Evolutionary conservation across 2,113 vertebrate species (phyloP).

Genomic region (Chlamydotis undulata): DNA sequence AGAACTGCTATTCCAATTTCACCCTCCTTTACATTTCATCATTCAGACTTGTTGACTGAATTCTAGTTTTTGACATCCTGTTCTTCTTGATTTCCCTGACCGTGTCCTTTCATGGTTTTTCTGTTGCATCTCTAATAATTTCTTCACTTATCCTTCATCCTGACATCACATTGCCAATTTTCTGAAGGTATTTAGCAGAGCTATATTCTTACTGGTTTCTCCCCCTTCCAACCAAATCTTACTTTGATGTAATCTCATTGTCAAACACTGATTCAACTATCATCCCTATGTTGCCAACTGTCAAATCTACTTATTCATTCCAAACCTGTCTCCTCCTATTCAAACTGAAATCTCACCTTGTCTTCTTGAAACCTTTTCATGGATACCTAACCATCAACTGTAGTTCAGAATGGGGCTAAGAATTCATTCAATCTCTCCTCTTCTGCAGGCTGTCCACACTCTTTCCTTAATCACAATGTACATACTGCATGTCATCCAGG

Average conservation of each 20-base stretch:
- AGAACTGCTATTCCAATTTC: neutral
- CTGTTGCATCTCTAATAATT: neutral
- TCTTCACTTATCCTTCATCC: neutral
- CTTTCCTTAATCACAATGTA: neutral
- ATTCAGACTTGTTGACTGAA: neutral
- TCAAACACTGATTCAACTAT: neutral
- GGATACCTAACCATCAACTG: neutral
- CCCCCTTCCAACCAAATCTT: neutral
- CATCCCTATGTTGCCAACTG: neutral
- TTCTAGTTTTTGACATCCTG: neutral
- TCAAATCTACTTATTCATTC: slow-evolving; percentile 11
- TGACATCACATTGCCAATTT: neutral
- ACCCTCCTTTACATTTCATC: neutral
- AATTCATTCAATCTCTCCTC: neutral
- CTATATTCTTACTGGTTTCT: neutral
- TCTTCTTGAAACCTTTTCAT: neutral
- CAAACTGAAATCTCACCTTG: slow-evolving; percentile 1
- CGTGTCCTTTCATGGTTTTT: neutral
- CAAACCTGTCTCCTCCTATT: neutral
- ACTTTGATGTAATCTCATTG: neutral
- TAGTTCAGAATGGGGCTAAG: neutral
- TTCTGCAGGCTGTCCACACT: neutral
- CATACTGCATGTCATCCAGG: neutral
- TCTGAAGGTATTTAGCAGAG: neutral
- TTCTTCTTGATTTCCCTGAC: slow-evolving; percentile 12